A percentile compares a stretch with the other conserved stretches of the same genome.
phyloP scores from a whole-genome alignment of 2,113 vertebrate species.

The Pelecanoides urinatrix region DNA sequence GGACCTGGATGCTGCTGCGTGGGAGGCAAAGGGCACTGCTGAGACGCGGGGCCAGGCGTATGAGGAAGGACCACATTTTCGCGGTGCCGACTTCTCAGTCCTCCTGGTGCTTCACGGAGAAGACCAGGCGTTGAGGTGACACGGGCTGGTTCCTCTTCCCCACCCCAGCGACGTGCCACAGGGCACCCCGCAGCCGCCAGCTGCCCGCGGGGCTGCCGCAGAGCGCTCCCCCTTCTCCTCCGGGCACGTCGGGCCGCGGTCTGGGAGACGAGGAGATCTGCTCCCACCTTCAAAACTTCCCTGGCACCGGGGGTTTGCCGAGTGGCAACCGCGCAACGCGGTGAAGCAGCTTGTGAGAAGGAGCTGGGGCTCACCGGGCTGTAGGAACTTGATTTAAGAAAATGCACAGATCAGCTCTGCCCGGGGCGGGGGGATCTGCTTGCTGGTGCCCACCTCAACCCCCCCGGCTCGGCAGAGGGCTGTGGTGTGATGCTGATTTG shows the following conservation, averaged over 20 bases:
- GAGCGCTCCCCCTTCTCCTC: neutral
- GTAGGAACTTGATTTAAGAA: neutral
- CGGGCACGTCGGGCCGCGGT: accelerated
- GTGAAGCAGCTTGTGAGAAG: neutral
- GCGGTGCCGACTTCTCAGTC: neutral
- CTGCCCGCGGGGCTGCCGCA: accelerated
- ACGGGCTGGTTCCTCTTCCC: neutral
- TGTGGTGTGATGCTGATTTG: neutral
- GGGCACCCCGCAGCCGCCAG: neutral
- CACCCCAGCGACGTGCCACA: neutral
- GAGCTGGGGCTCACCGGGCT: neutral
- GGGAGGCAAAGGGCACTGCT: neutral
- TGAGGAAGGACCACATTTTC: neutral
- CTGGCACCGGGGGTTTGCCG: neutral
- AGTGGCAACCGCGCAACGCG: accelerated
- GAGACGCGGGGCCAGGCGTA: accelerated
- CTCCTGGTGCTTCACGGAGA: neutral
- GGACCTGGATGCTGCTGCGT: neutral
- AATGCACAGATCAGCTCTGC: accelerated
- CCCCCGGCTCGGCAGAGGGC: neutral
- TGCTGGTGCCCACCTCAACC: neutral
- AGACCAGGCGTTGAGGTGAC: neutral
- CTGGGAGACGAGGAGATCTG: neutral
- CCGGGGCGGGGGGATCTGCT: too few relatives aligned
- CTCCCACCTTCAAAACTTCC: neutral